A percentile compares a stretch with the other conserved stretches of the same genome.
Conservation (phyloP, 64 coral and sea anemone genomes). For the Astreopora myriophthalma region DNA sequence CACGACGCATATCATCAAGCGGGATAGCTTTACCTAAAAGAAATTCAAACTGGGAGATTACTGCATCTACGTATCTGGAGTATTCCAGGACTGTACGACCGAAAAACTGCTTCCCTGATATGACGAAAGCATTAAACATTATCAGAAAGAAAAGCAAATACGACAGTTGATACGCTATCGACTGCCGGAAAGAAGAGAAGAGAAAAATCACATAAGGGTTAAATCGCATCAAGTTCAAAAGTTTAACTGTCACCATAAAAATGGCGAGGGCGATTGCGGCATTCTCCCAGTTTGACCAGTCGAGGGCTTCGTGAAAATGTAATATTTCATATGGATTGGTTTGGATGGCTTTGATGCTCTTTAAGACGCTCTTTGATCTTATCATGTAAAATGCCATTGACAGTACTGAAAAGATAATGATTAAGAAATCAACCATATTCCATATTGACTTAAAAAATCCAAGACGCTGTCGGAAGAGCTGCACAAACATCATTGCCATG, state of each 20-base stretch:
- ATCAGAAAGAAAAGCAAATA: constrained; percentile 57
- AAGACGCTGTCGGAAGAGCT: constrained; percentile 16
- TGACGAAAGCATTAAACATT: constrained; percentile 49
- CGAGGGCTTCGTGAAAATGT: constrained; percentile 63
- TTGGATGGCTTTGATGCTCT: constrained; percentile 37
- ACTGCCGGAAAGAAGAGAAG: constrained; percentile 63
- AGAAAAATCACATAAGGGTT: constrained; percentile 74
- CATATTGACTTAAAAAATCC: constrained; percentile 68
- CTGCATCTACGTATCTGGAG: constrained; percentile 5
- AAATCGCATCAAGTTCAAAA: constrained; percentile 78
- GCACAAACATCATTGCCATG: constrained; percentile 11
- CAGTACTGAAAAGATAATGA: constrained; percentile 12
- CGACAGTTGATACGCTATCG: constrained; percentile 37
- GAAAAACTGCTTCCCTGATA: constrained; percentile 33
- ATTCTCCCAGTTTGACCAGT: constrained; percentile 63
- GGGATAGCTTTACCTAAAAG: constrained; percentile 73
- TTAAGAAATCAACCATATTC: constrained; percentile 78
- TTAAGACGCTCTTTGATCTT: constrained; percentile 45
- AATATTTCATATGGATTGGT: constrained; percentile 68
- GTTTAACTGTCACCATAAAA: constrained; percentile 73
- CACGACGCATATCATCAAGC: constrained; percentile 20
- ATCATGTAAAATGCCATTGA: constrained; percentile 70
- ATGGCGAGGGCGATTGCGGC: constrained; percentile 52
- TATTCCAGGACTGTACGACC: constrained; percentile 55
- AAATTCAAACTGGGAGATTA: constrained; percentile 64